Conservation (phyloP, 2,888 invertebrate species). For the Xanthostigma xanthostigma region DNA sequence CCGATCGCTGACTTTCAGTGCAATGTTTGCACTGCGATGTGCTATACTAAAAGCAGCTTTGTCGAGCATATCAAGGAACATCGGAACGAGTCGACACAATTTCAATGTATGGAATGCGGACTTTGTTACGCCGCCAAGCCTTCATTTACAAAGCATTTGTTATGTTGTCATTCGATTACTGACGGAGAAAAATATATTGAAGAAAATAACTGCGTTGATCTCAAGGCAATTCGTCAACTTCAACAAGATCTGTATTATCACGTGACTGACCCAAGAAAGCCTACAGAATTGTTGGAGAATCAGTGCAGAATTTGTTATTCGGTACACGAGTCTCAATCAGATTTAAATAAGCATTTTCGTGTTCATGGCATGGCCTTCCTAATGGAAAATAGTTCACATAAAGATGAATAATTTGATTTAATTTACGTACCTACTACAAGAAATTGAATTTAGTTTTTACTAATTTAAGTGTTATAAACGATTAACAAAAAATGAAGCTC, state of each 20-base stretch:
- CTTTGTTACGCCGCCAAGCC: not conserved
- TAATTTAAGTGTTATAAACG: too few species aligned
- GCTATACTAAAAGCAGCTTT: not conserved
- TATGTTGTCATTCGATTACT: not conserved
- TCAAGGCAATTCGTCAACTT: not conserved
- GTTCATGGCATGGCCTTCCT: not conserved
- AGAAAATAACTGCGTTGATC: not conserved
- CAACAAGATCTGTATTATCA: too few species aligned
- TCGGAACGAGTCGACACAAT: not conserved
- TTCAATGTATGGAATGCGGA: conserved; percentile 1
- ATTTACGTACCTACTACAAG: too few species aligned
- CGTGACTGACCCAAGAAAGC: not conserved
- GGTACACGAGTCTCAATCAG: not conserved
- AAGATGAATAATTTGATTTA: too few species aligned
- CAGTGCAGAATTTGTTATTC: not conserved
- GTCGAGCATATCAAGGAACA: not conserved
- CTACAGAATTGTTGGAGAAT: not conserved
- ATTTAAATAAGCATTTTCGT: not conserved
- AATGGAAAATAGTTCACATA: not conserved
- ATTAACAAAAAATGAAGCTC: too few species aligned
- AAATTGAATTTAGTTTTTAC: too few species aligned
- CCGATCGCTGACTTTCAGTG: not conserved
- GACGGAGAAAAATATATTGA: not conserved
- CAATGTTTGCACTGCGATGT: not conserved
- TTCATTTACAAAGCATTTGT: not conserved